These are phyloP conservation scores for Axea sp. DNA, from an alignment of 2,888 invertebrate genomes.

Conservation along the genomic window DNA sequence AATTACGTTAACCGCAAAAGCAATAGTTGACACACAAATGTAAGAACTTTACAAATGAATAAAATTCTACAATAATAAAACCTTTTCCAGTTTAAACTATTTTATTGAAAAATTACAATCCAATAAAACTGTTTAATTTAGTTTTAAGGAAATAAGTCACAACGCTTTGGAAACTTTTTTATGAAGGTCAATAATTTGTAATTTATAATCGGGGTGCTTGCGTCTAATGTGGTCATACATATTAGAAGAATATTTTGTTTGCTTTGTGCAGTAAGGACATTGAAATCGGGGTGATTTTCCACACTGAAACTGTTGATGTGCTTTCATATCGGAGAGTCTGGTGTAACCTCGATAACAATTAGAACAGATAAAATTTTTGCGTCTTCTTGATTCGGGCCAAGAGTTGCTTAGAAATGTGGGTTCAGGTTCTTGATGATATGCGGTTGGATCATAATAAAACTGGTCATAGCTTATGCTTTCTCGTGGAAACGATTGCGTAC, in stretches of 20 bases:
- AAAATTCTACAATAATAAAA: too few relatives aligned
- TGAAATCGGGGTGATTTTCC: slow-evolving; percentile 78
- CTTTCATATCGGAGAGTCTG: slow-evolving; percentile 71
- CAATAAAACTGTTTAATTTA: too few relatives aligned
- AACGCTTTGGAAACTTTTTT: slow-evolving; percentile 59
- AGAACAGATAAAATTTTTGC: slow-evolving; percentile 64
- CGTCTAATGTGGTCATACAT: slow-evolving; percentile 74
- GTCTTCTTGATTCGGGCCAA: slow-evolving; percentile 1
- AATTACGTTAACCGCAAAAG: slow-evolving; percentile 4
- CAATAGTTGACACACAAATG: too few relatives aligned
- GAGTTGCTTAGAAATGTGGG: not conserved
- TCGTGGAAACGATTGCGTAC: slow-evolving; percentile 1
- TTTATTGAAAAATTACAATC: too few relatives aligned
- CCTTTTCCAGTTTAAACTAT: too few relatives aligned
- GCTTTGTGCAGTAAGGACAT: slow-evolving; percentile 77
- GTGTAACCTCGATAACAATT: slow-evolving; percentile 66
- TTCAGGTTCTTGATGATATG: not conserved
- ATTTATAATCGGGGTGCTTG: slow-evolving; percentile 69
- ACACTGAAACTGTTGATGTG: slow-evolving; percentile 78
- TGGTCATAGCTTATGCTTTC: not conserved
- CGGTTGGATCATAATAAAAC: not conserved
- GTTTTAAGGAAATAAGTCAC: too few relatives aligned
- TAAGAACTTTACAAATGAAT: too few relatives aligned
- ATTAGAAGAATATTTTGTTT: slow-evolving; percentile 74
- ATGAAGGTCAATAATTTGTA: slow-evolving; percentile 71